Percentiles rank a stretch among this genome's conserved stretches.
Evolutionary conservation across 53 echinoderm and acorn worm genomes (phyloP).

Genomic region (Paracentrotus lividus): DNA sequence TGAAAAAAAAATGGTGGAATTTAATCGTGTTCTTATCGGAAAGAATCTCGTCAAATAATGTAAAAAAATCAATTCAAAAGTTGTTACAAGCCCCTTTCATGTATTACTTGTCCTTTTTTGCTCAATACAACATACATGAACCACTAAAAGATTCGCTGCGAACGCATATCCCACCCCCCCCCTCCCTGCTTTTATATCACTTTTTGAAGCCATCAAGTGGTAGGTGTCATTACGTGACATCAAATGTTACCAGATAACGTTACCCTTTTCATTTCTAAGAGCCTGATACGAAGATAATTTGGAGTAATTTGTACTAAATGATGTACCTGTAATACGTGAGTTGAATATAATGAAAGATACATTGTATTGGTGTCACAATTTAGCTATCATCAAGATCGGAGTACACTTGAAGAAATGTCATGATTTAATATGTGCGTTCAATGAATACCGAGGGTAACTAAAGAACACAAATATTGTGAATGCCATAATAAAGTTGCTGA

Average conservation of each 20-base stretch:
- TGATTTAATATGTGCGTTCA: not conserved
- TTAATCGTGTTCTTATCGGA: no score
- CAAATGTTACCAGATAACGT: not conserved
- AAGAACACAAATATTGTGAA: no score
- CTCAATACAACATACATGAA: not conserved
- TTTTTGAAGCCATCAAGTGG: not conserved
- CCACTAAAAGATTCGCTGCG: not conserved
- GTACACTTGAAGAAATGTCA: not conserved
- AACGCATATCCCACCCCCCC: not conserved
- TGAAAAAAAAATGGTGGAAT: no score
- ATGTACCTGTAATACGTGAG: not conserved
- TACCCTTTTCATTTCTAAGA: not conserved
- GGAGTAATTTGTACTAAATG: not conserved
- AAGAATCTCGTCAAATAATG: no score
- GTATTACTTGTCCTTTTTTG: no score
- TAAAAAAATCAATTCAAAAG: no score
- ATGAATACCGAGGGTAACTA: not conserved
- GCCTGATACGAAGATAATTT: not conserved
- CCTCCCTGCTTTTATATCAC: not conserved
- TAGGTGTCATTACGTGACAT: not conserved
- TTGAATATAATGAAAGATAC: not conserved
- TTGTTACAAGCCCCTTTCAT: no score
- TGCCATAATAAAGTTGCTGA: no score
- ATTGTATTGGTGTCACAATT: not conserved
- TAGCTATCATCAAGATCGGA: constrained; percentile 8